Conservation (phyloP, 2,797 vertebrate genomes). For the Xenentodon cancila region DNA sequence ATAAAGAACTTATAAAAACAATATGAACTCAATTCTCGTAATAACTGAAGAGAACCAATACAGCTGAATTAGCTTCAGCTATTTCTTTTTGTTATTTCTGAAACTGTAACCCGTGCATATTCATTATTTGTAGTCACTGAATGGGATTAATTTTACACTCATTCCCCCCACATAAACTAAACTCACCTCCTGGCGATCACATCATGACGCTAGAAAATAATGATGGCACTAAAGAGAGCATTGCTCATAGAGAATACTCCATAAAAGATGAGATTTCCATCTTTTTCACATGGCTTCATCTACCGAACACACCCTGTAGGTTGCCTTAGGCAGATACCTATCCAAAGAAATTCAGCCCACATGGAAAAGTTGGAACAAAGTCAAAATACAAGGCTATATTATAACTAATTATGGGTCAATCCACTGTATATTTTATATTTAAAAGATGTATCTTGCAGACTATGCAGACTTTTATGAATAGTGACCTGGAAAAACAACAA, state of each 20-base stretch:
- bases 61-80: slow-evolving; percentile 38
- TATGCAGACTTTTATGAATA: not conserved
- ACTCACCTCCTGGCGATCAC: slow-evolving; percentile 59
- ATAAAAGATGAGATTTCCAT: slow-evolving; percentile 52
- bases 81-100: slow-evolving; percentile 36
- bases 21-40: slow-evolving; percentile 15
- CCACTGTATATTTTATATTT: not conserved
- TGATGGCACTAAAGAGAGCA: slow-evolving; percentile 55
- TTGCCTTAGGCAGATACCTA: slow-evolving; percentile 30
- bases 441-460: not conserved
- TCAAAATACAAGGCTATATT: slow-evolving; percentile 1
- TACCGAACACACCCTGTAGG: slow-evolving; percentile 64
- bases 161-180: slow-evolving; percentile 49
- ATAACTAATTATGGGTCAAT: slow-evolving; percentile 7
- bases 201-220: slow-evolving; percentile 50
- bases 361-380: slow-evolving; percentile 7
- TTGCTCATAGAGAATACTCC: slow-evolving; percentile 47
- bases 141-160: slow-evolving; percentile 46
- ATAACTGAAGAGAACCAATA: slow-evolving; percentile 32
- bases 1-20: no score
- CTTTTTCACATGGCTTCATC: slow-evolving; percentile 68
- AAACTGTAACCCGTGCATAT: slow-evolving; percentile 26
- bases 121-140: slow-evolving; percentile 48
- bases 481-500: not conserved
- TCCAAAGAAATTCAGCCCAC: slow-evolving; percentile 46